Conservation (phyloP, 2,113 vertebrate species). For the Trichomycterus rosablanca region DNA sequence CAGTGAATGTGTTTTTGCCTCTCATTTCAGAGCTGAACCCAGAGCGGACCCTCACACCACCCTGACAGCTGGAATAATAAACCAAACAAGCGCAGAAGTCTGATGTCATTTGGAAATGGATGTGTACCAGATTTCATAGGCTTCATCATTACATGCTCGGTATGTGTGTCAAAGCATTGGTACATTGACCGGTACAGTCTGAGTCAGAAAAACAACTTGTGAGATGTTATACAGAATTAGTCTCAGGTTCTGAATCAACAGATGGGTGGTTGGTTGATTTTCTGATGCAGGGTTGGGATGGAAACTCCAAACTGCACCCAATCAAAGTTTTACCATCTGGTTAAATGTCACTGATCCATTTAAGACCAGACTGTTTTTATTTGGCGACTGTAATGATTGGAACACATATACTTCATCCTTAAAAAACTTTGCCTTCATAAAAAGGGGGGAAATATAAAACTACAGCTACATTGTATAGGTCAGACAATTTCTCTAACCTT, state of each 20-base stretch:
- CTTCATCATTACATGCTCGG: not conserved
- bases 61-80: constrained; percentile 4
- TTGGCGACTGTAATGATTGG: too few species aligned
- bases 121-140: constrained; percentile 12
- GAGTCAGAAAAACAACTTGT: not conserved
- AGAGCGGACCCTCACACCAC: too few species aligned
- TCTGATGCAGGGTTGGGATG: not conserved
- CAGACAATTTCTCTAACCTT: too few species aligned
- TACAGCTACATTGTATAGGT: too few species aligned
- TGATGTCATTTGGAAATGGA: not conserved
- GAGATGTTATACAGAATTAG: not conserved
- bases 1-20: constrained; percentile 1
- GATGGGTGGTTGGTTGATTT: not conserved
- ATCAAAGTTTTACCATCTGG: not conserved
- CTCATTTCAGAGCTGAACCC: not conserved
- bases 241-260: not conserved
- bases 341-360: not conserved
- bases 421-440: too few species aligned
- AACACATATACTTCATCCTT: too few species aligned
- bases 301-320: not conserved
- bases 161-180: constrained; percentile 1
- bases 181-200: not conserved
- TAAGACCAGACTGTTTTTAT: too few species aligned
- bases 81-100: not conserved
- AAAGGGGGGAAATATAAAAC: too few species aligned